These are phyloP conservation scores for Rhipidura dahli DNA, from an alignment of 2,113 vertebrate species.

Conservation along the genomic window DNA sequence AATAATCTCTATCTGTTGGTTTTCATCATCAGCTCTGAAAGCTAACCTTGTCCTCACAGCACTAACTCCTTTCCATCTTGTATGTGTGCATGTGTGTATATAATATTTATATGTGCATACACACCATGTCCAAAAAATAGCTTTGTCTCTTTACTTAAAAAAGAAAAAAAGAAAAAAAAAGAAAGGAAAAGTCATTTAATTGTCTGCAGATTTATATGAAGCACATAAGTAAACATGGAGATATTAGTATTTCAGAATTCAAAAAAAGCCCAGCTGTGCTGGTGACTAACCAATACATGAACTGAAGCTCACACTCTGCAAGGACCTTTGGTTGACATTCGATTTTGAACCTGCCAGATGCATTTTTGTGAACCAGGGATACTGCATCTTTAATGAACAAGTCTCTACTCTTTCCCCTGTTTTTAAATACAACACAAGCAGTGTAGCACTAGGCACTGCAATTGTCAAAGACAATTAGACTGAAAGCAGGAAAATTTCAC, in stretches of 20 bases:
- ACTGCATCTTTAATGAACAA: slow-evolving; percentile 86
- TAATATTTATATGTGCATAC: slow-evolving; percentile 68
- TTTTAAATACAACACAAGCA: slow-evolving; percentile 84
- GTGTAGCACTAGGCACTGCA: slow-evolving; percentile 78
- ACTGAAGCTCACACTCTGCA: slow-evolving; percentile 77
- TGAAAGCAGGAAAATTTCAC: slow-evolving; percentile 82
- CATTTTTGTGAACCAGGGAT: slow-evolving; percentile 81
- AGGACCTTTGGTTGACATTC: slow-evolving; percentile 84
- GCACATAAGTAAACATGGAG: slow-evolving; percentile 71
- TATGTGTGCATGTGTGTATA: slow-evolving; percentile 67
- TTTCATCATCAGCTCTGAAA: slow-evolving; percentile 70
- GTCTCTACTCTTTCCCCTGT: slow-evolving; percentile 79
- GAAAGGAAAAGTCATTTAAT: slow-evolving; percentile 56
- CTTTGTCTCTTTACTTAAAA: slow-evolving; percentile 58
- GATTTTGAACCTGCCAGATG: slow-evolving; percentile 85
- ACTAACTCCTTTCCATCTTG: slow-evolving; percentile 59
- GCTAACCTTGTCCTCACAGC: slow-evolving; percentile 62
- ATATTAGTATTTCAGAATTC: slow-evolving; percentile 73
- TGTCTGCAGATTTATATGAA: slow-evolving; percentile 65
- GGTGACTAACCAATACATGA: slow-evolving; percentile 77
- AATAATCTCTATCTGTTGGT: slow-evolving; percentile 53
- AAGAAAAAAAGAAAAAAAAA: slow-evolving; percentile 35
- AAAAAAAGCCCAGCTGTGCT: slow-evolving; percentile 69
- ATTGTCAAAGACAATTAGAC: slow-evolving; percentile 85
- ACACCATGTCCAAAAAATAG: slow-evolving; percentile 49